Evolutionary conservation across 2,888 invertebrate species (phyloP).

Genomic region (Scaptomyza tumidula): DNA sequence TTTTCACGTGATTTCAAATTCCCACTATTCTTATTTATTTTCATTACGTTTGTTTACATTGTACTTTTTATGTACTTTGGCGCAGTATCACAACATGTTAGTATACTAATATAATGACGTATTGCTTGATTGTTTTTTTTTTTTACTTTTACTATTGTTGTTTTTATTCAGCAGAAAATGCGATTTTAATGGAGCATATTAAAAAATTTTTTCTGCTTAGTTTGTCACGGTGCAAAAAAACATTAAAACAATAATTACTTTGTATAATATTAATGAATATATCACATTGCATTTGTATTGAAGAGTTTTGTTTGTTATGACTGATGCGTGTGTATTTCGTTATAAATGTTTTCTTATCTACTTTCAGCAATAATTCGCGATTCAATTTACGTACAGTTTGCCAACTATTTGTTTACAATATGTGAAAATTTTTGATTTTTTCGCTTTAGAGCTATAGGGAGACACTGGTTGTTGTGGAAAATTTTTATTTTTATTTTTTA

Average conservation of each 20-base stretch:
- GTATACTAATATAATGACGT: conserved; percentile 12
- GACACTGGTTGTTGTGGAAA: no score
- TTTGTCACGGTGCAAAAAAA: conserved; percentile 30
- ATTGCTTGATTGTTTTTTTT: conserved; percentile 3
- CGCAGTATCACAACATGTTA: conserved; percentile 4
- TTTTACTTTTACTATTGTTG: conserved; percentile 3
- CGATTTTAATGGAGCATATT: conserved; percentile 29
- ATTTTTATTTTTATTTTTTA: no score
- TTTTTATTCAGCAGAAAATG: conserved; percentile 4
- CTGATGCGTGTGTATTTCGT: not conserved
- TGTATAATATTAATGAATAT: not conserved
- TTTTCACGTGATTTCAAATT: conserved; percentile 30
- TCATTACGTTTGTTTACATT: conserved; percentile 3
- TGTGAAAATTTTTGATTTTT: no score
- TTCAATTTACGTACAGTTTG: conserved; percentile 14
- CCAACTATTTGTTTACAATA: no score
- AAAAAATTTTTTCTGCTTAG: conserved; percentile 3
- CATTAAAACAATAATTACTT: not conserved
- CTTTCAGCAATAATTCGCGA: not conserved
- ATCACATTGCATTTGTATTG: not conserved
- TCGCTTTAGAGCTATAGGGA: no score
- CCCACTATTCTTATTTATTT: conserved; percentile 10
- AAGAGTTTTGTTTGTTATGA: not conserved
- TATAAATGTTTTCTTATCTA: conserved; percentile 5
- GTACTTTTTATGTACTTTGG: conserved; percentile 5